phyloP scores from a whole-genome alignment of 1,140 invertebrate species.

The Meloidogyne floridensis region DNA sequence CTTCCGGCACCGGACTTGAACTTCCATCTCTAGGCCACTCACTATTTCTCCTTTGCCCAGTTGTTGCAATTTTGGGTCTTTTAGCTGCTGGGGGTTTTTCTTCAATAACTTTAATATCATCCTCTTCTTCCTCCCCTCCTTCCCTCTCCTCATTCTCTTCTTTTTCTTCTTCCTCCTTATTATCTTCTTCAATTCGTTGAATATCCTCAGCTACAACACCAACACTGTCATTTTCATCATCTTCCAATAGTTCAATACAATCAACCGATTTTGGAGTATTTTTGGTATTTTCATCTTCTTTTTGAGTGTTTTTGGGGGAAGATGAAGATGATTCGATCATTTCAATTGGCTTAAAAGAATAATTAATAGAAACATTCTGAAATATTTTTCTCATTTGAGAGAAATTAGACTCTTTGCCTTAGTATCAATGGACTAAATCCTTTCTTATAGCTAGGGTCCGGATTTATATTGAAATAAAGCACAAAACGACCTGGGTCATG shows the following conservation, averaged over 20 bases:
- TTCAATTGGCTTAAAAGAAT: neutral
- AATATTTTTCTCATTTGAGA: no score
- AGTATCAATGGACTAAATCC: no score
- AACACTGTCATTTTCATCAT: neutral
- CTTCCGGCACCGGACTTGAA: constrained; percentile 47
- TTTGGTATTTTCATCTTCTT: neutral
- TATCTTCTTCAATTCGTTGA: constrained; percentile 10
- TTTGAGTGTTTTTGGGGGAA: neutral
- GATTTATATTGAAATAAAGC: no score
- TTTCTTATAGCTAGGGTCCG: no score
- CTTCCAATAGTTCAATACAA: neutral
- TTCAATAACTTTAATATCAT: constrained; percentile 46
- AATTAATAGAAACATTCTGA: neutral
- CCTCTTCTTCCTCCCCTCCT: constrained; percentile 51
- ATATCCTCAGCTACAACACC: constrained; percentile 10
- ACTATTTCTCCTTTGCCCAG: constrained; percentile 26
- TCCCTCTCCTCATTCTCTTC: constrained; percentile 41
- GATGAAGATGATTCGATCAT: neutral
- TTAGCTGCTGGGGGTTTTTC: constrained; percentile 16
- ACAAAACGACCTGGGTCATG: no score
- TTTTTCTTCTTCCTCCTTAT: constrained; percentile 40
- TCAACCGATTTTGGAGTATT: neutral
- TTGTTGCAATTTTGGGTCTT: constrained; percentile 17
- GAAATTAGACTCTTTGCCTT: no score
- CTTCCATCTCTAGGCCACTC: constrained; percentile 20